Percentiles rank a stretch among this genome's conserved stretches.
Conservation (phyloP, 2,113 vertebrate species). For the Indri indri region DNA sequence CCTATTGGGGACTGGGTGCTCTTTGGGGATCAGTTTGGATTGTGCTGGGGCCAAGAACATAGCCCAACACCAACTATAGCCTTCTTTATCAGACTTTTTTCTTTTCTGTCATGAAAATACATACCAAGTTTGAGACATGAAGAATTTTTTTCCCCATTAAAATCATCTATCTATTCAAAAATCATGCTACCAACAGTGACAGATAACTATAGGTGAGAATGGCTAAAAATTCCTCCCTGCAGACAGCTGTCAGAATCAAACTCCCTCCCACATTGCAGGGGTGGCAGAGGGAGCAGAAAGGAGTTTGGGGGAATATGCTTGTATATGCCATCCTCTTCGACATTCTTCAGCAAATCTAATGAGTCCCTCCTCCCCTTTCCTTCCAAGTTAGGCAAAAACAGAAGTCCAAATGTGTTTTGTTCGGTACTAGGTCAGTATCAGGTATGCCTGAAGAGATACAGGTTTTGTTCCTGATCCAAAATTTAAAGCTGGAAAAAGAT, state of each 20-base stretch:
- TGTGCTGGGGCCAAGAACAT: neutral
- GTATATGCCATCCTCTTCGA: neutral
- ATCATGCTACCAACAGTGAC: neutral
- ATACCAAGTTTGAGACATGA: neutral
- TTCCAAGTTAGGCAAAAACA: conserved; percentile 26
- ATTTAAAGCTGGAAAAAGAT: neutral
- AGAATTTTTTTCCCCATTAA: neutral
- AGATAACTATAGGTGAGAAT: conserved; percentile 28
- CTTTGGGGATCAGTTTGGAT: neutral
- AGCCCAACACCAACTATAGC: neutral
- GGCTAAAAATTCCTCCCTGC: conserved; percentile 52
- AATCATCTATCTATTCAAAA: conserved; percentile 19
- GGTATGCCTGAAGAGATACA: neutral
- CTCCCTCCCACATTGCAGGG: neutral
- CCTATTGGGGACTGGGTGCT: neutral
- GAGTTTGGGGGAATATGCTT: neutral
- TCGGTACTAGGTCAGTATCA: neutral
- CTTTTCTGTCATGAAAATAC: conserved; percentile 16
- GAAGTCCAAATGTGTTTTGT: neutral
- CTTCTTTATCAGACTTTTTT: neutral
- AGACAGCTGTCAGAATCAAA: conserved; percentile 47
- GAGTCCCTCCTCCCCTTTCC: neutral
- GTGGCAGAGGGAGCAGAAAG: neutral
- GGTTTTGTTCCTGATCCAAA: neutral
- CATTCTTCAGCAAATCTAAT: conserved; percentile 18